Conservation (phyloP, 2,888 invertebrate genomes). For the Chymomyza procnemis region DNA sequence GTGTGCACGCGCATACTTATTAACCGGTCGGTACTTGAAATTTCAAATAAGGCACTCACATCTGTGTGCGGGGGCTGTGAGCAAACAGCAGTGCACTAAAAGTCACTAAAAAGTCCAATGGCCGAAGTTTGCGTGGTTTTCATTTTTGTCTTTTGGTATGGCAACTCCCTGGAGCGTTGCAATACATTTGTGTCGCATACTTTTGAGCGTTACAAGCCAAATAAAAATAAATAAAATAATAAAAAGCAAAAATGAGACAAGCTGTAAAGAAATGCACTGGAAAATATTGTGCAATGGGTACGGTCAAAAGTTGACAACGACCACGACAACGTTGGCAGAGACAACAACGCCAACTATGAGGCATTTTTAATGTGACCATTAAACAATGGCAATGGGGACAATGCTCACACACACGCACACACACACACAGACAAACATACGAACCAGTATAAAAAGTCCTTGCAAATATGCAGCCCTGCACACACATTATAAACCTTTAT, state of each 20-base stretch:
- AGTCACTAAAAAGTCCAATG: slow-evolving; percentile 46
- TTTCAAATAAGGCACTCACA: slow-evolving; percentile 50
- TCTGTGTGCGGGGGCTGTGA: slow-evolving; percentile 15
- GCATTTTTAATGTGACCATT: slow-evolving; percentile 72
- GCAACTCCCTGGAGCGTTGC: slow-evolving; percentile 3
- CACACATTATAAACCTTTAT: background rate
- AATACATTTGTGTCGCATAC: slow-evolving; percentile 47
- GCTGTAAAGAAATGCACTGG: slow-evolving; percentile 42
- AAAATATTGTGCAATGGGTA: slow-evolving; percentile 52
- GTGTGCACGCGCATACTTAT: background rate
- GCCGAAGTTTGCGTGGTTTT: slow-evolving; percentile 4
- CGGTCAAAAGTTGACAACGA: slow-evolving; percentile 51
- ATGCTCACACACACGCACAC: slow-evolving; percentile 34
- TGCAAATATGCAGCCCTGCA: background rate
- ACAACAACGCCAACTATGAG: slow-evolving; percentile 55
- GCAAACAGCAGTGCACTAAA: slow-evolving; percentile 33
- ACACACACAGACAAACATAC: slow-evolving; percentile 2
- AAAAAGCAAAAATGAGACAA: background rate
- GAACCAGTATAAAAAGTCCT: slow-evolving; percentile 12
- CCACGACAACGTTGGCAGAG: slow-evolving; percentile 12
- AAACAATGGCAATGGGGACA: slow-evolving; percentile 71
- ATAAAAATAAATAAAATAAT: background rate
- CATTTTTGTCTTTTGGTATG: too few relatives aligned
- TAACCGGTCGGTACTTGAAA: slow-evolving; percentile 19
- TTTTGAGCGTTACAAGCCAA: slow-evolving; percentile 32